Evolutionary conservation across 2,888 invertebrate genomes (phyloP).

Genomic region (Monoplex corrugatus): DNA sequence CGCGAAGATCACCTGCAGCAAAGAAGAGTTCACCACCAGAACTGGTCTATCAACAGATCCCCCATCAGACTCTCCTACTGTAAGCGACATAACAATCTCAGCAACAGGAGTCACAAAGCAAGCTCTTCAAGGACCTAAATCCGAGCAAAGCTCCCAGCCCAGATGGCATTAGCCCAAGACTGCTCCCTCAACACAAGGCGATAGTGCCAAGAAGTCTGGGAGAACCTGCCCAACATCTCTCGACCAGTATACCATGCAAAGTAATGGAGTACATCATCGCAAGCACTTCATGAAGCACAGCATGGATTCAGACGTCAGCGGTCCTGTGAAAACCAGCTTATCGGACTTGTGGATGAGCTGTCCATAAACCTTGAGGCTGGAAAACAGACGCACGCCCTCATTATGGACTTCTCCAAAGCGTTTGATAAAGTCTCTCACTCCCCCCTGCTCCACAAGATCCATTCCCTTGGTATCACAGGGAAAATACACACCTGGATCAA

Average conservation of each 20-base stretch:
- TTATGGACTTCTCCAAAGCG: conserved; percentile 13
- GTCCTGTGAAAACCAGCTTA: background rate
- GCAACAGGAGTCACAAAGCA: background rate
- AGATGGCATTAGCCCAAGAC: conserved; percentile 17
- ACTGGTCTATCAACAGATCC: background rate
- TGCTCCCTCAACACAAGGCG: too few relatives aligned
- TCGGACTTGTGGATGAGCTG: background rate
- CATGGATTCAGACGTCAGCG: background rate
- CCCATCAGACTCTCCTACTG: background rate
- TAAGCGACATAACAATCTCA: background rate
- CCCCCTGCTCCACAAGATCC: conserved; percentile 14
- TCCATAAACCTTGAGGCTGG: background rate
- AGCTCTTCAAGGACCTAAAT: conserved; percentile 24
- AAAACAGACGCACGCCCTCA: background rate
- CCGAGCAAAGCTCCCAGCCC: conserved; percentile 28
- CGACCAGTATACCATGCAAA: background rate
- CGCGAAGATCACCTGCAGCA: conserved; percentile 4
- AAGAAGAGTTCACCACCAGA: conserved; percentile 18
- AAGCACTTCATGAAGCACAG: background rate
- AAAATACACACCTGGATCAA: conserved; percentile 6
- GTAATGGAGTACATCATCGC: background rate
- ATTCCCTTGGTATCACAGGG: background rate
- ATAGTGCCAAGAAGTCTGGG: too few relatives aligned
- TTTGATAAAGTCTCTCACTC: conserved; percentile 13
- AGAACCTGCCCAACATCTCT: background rate